phyloP scores from a whole-genome alignment of 2,113 vertebrate species.

The Antechinus stuartii region DNA sequence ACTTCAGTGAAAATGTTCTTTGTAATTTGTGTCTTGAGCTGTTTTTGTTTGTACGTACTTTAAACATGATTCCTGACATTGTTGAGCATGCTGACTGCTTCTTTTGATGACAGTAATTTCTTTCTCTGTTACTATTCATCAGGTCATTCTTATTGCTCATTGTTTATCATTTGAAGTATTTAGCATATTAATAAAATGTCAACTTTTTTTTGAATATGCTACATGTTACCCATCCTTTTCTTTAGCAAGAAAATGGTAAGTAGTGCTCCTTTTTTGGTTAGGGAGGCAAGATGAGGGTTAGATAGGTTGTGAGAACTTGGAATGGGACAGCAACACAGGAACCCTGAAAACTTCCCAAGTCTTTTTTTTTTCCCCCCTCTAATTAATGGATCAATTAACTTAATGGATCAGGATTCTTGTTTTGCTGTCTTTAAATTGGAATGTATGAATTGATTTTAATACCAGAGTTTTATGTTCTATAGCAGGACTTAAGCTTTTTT shows the following conservation, averaged over 20 bases:
- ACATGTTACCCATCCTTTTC: neutral
- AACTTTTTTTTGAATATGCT: constrained; percentile 26
- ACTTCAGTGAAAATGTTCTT: constrained; percentile 4
- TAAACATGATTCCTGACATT: neutral
- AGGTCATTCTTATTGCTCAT: neutral
- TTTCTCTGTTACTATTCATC: neutral
- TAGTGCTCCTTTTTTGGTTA: neutral
- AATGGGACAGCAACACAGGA: neutral
- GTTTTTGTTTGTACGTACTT: neutral
- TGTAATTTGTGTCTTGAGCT: neutral
- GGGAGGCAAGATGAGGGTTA: neutral
- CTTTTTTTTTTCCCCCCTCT: too few relatives aligned
- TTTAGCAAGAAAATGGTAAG: neutral
- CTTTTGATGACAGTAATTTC: neutral
- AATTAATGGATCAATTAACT: neutral
- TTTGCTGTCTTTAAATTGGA: neutral
- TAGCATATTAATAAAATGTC: neutral
- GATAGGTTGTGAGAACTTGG: neutral
- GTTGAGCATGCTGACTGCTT: neutral
- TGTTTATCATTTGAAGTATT: constrained; percentile 38
- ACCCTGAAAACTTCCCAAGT: neutral
- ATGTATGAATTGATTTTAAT: neutral
- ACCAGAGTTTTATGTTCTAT: neutral
- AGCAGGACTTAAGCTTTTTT: too few relatives aligned
- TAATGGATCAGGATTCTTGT: neutral